Evolutionary conservation across 2,797 vertebrate species (phyloP), one percentile per base, ranked within the genome.

Genomic region (Rhabdomys pumilio): DNA sequence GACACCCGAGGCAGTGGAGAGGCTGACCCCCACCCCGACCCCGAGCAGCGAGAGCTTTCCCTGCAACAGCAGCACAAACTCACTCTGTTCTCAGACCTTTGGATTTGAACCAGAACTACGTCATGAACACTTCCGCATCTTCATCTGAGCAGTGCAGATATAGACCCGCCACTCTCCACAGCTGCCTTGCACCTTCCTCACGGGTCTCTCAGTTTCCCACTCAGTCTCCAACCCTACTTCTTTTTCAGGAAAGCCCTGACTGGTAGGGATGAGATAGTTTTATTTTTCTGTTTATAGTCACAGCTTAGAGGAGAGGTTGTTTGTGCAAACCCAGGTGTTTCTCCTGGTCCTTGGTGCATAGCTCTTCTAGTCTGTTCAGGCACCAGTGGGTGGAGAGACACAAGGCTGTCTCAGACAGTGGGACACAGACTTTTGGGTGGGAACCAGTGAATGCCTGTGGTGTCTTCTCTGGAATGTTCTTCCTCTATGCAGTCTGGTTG

Each of bases 191-290:
- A 38, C 24, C 38, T 82, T 92, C 44, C 29, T 81, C 13, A 31
- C 12, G 19, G 3, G 9, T 31, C 55, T 93, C 34, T 84, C 69
- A n/a, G 69, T 38, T 72, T 72, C n/a, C 69, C n/a, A 10, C 3
- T 17, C 69, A 4, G n/a, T 12, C 55, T 3, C 34, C 13, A 10
- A 17, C 20, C 22, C 26, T 63, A 29, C 41, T 69, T 83, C 57
- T 82, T 93, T 93, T 72, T 79, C 50, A 76, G 15, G 76, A 41
- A 88, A 95, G 53, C 12, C 29, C 20, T 73, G 76, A 44, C 14
- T 67, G 55, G 80, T 34, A 12, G 19, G 55, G 83, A 72, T 19
- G n/a, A 88, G 14, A 14, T 80, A 44, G 47, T 44, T 47, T 57
- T 41, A 63, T 67, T 19, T 31, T 24, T 89, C 26, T n/a, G 44